Evolutionary conservation across 2,113 vertebrate genomes (phyloP).

Genomic region (Aptenodytes patagonicus): DNA sequence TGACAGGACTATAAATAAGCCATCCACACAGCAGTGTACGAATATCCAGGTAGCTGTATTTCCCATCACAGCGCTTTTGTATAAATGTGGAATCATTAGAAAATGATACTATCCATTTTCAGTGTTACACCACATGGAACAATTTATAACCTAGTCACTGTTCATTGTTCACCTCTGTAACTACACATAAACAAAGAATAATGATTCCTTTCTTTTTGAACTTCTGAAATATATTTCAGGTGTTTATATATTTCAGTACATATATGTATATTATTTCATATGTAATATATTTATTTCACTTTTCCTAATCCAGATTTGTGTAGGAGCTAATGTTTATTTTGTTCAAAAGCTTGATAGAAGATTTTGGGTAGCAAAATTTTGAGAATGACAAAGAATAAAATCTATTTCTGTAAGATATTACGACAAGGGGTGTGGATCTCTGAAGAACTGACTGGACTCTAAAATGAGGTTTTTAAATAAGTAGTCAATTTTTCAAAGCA

Average conservation of each 20-base stretch:
- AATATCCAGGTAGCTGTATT: background rate
- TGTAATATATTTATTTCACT: background rate
- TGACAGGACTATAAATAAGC: background rate
- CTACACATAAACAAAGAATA: background rate
- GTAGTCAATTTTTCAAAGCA: background rate
- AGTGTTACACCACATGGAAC: background rate
- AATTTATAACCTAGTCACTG: background rate
- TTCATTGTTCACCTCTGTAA: background rate
- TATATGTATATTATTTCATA: background rate
- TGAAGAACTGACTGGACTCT: background rate
- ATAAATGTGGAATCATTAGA: background rate
- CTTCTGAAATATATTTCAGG: background rate
- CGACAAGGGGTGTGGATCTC: background rate
- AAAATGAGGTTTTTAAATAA: background rate
- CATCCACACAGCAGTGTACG: background rate
- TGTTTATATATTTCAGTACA: background rate
- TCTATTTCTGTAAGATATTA: background rate
- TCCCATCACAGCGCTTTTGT: background rate
- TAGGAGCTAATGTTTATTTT: background rate
- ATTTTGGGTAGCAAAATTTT: background rate
- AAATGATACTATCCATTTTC: background rate
- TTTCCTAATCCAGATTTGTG: background rate
- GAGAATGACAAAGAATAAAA: background rate
- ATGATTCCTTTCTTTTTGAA: background rate
- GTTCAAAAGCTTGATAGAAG: background rate